Evolutionary conservation across 1,140 invertebrate species (phyloP).

Genomic region (Zophobas atratus): DNA sequence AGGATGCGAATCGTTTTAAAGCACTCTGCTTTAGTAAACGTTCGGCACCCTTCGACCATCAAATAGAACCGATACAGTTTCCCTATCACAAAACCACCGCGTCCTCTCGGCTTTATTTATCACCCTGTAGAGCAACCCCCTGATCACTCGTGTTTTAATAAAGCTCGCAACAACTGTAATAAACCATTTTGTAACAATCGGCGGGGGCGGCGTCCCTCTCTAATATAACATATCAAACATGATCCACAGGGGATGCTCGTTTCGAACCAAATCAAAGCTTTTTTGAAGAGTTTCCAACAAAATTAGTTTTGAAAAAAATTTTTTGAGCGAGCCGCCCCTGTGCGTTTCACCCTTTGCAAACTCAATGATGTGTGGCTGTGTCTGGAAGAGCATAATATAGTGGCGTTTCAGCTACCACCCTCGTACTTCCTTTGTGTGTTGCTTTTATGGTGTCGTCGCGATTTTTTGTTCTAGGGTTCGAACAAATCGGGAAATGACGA

Average conservation of each 20-base stretch:
- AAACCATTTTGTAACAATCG: constrained; percentile 56
- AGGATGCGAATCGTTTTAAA: constrained; percentile 58
- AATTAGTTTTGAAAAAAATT: constrained; percentile 13
- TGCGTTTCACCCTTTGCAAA: constrained; percentile 24
- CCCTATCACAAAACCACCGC: neutral
- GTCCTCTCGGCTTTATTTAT: neutral
- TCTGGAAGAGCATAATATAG: constrained; percentile 31
- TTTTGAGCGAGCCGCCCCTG: neutral
- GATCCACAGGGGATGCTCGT: constrained; percentile 42
- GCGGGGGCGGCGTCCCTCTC: constrained; percentile 25
- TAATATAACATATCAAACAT: constrained; percentile 50
- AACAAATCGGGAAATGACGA: constrained; percentile 15
- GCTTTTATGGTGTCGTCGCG: constrained; percentile 17
- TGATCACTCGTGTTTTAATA: constrained; percentile 32
- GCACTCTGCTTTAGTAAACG: constrained; percentile 59
- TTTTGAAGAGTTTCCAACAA: constrained; percentile 9
- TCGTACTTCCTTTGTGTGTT: constrained; percentile 32
- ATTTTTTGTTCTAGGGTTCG: constrained; percentile 13
- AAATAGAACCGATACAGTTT: constrained; percentile 60
- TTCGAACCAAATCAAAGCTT: constrained; percentile 36
- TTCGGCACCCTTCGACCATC: constrained; percentile 53
- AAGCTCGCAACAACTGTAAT: constrained; percentile 52
- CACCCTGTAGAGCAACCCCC: too few relatives aligned
- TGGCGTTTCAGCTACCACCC: constrained; percentile 30
- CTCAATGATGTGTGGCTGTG: constrained; percentile 37